These are phyloP conservation scores for Cygnus atratus DNA, from an alignment of 2,113 vertebrate species.

Conservation along the genomic window DNA sequence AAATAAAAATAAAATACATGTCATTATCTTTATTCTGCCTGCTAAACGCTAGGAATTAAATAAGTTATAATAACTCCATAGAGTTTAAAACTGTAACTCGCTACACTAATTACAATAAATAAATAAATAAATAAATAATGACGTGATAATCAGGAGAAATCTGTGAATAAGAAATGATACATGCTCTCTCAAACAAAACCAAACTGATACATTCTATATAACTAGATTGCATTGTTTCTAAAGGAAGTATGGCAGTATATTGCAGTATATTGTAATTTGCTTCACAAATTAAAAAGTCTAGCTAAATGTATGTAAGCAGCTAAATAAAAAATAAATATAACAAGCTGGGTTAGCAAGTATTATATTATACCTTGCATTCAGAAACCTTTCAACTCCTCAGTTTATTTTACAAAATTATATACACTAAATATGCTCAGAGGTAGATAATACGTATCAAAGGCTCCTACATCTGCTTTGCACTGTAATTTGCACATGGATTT, in stretches of 20 bases:
- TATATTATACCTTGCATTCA: neutral
- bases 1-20: neutral
- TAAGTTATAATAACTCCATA: neutral
- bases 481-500: neutral
- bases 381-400: neutral
- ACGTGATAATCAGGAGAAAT: neutral
- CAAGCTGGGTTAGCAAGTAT: neutral
- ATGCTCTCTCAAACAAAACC: neutral
- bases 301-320: neutral
- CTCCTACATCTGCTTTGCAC: neutral
- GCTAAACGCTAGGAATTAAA: neutral
- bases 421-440: neutral
- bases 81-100: neutral
- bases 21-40: neutral
- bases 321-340: neutral
- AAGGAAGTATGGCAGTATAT: neutral
- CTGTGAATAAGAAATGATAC: neutral
- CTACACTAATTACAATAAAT: neutral
- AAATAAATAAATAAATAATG: neutral
- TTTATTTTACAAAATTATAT: neutral
- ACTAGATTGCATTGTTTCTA: neutral
- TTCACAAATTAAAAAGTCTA: neutral
- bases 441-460: neutral
- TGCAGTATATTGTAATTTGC: neutral
- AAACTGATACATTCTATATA: neutral